Evolutionary conservation across 2,888 invertebrate species (phyloP), one percentile per base, ranked within the genome.

Genomic region (Cantharis lateralis): DNA sequence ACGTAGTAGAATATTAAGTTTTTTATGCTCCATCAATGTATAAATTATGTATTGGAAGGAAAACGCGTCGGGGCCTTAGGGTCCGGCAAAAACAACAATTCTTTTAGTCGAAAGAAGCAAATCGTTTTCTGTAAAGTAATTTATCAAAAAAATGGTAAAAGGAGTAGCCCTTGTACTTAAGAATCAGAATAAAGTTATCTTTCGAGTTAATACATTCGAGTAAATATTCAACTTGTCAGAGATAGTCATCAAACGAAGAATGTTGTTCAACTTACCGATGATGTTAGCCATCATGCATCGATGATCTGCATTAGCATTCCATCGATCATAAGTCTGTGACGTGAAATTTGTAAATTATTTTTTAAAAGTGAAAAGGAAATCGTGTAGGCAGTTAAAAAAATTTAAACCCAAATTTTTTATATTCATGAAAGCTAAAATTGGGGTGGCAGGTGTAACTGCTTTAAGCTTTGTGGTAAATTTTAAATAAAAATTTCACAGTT

Each of bases 161-260:
- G 75, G 75, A 75, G 75, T 75, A 75, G 75, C 75, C 75, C 75
- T 75, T 75, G 75, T 75, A 75, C 68, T 66, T 75, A 68, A 68
- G 20, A 68, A 71, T 71, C 71, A 32, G 75, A 71, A 75, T 75
- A 71, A 71, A 75, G 75, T 66, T 63, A 75, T 75, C 75, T 75
- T 75, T 72, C 69, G 72, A 70, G 69, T 68, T 76, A 76, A 76
- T 76, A 76, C 76, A 72, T 76, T 70, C 72, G 64, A 72, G 72
- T 76, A 76, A 76, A 72, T 68, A 76, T 76, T 76, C 76, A 75
- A 70, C 76, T 76, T 76, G 76, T 76, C 76, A 72, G 76, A 72
- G 76, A 76, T 76, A 76, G 72, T 71, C 72, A 76, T 76, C 75
- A 68, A 75, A 75, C 68, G 75, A 75, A 75, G 75, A 71, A 75